Base-by-base conservation (phyloP, 2,113 vertebrate genomes). In the Rhabdomys dilectus region DNA sequence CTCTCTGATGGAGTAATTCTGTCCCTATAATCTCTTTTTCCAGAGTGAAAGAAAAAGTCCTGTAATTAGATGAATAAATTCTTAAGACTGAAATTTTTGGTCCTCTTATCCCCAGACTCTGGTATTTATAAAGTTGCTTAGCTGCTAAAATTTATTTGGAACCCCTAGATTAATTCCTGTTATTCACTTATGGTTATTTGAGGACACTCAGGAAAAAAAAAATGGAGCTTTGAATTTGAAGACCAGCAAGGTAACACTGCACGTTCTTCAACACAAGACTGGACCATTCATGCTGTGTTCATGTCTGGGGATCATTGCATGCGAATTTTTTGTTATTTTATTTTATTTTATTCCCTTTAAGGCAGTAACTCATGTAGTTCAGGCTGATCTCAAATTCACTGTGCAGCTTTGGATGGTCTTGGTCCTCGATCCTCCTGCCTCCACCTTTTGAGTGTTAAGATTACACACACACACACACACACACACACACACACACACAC, bases 51-150 rank as follows among this genome's bases (percentile, higher is more conserved):
- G 45, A 80, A 56, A 88, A 72, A 56, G 34, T 64, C 64, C 88
- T 93, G 51, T 45, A n/a, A 48, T 89, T 81, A 91, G 34, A 60
- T 95, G 80, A 84, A 88, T 84, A 64, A 24, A 56, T n/a, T 91
- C n/a, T 84, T 90, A 66, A 95, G n/a, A 31, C 34, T 66, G 29
- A 78, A 60, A 60, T 11, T 7, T 76, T 87, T 29, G 76, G 87
- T 84, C 48, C 39, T 60, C 4, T 60, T 36, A 60, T 64, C 48
- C 39, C 29, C n/a, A 72, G 51, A 17, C 29, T 16, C 21, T 7
- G 1, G 70, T 29, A 66, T 62, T 77, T 56, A 51, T 39, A 45
- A 92, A 73, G 62, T 77, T 4, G 1, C 42, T 42, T 93, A 0
- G 21, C 75, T 7, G 56, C 19, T 80, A 17, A 90, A 81, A 64